These are phyloP conservation scores for Zingel zingel DNA, from an alignment of 2,113 vertebrate genomes.

Conservation along the genomic window DNA sequence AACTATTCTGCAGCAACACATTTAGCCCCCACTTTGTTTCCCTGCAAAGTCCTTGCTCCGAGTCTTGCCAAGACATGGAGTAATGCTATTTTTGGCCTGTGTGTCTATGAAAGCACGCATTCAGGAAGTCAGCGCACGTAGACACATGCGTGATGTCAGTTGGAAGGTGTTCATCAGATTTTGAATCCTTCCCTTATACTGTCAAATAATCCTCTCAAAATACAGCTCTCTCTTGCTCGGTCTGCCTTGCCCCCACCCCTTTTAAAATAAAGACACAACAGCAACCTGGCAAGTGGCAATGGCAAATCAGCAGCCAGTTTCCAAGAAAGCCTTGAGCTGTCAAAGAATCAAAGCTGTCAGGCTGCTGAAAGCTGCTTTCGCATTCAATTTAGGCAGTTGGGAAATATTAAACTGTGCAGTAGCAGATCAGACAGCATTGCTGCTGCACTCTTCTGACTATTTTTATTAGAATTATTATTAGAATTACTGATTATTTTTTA, in stretches of 20 bases:
- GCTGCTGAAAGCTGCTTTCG: slow-evolving; percentile 57
- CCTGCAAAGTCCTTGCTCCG: slow-evolving; percentile 31
- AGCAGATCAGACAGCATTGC: slow-evolving; percentile 24
- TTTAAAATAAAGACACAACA: slow-evolving; percentile 66
- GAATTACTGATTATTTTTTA: not conserved
- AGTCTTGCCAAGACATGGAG: slow-evolving; percentile 65
- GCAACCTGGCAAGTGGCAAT: slow-evolving; percentile 64
- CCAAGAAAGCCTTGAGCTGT: slow-evolving; percentile 72
- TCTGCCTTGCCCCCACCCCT: slow-evolving; percentile 29
- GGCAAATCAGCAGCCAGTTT: slow-evolving; percentile 68
- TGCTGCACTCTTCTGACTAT: not conserved
- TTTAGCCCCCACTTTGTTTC: slow-evolving; percentile 6
- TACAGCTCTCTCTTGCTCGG: slow-evolving; percentile 17
- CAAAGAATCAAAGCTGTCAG: slow-evolving; percentile 45
- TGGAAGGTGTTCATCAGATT: slow-evolving; percentile 70
- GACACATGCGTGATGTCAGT: slow-evolving; percentile 64
- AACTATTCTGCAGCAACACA: slow-evolving; percentile 29
- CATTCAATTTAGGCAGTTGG: slow-evolving; percentile 58
- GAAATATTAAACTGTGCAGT: slow-evolving; percentile 44
- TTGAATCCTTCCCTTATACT: slow-evolving; percentile 52
- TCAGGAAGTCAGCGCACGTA: slow-evolving; percentile 55
- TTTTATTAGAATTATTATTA: too few relatives aligned
- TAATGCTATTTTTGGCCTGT: slow-evolving; percentile 74
- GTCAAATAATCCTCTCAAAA: slow-evolving; percentile 48
- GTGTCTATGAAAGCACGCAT: slow-evolving; percentile 53